Evolutionary conservation across 1,140 invertebrate species (phyloP).

Genomic region (Temnothorax longispinosus): DNA sequence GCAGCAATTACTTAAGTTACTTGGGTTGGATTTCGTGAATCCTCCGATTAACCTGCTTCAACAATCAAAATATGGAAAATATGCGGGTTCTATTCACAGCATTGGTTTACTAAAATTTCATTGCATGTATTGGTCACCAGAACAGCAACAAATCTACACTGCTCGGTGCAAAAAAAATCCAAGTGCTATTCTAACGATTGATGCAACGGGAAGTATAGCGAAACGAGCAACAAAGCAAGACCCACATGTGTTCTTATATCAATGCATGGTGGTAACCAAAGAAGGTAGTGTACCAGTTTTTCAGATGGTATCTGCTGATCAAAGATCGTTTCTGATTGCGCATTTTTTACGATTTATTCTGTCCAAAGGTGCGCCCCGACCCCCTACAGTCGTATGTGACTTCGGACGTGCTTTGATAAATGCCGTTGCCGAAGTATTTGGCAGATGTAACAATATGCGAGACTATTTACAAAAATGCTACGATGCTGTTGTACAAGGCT

Average conservation of each 20-base stretch:
- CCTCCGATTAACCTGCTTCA: not conserved
- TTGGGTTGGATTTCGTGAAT: not conserved
- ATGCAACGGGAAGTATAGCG: conserved; percentile 54
- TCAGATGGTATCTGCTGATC: conserved; percentile 62
- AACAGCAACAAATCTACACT: conserved; percentile 61
- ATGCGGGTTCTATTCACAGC: conserved; percentile 14
- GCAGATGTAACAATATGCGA: not conserved
- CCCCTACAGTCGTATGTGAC: conserved; percentile 54
- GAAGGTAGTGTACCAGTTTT: conserved; percentile 63
- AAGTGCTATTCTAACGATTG: conserved; percentile 54
- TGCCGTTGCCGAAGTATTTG: conserved; percentile 24
- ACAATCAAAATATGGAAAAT: not conserved
- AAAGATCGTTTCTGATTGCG: conserved; percentile 40
- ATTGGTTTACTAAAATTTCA: not conserved
- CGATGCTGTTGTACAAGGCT: not conserved
- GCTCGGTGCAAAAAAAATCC: conserved; percentile 42
- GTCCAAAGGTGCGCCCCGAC: conserved; percentile 24
- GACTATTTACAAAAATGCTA: conserved; percentile 22
- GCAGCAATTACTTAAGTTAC: conserved; percentile 15
- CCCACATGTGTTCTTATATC: conserved; percentile 56
- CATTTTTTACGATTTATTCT: conserved; percentile 58
- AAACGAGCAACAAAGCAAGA: conserved; percentile 22
- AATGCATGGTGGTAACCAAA: conserved; percentile 46
- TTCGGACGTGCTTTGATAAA: conserved; percentile 1
- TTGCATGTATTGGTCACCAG: conserved; percentile 4